Percentiles rank a stretch among this genome's conserved stretches.
phyloP scores from a whole-genome alignment of 2,797 vertebrate species.

The Enteromius unitaeniatus region DNA sequence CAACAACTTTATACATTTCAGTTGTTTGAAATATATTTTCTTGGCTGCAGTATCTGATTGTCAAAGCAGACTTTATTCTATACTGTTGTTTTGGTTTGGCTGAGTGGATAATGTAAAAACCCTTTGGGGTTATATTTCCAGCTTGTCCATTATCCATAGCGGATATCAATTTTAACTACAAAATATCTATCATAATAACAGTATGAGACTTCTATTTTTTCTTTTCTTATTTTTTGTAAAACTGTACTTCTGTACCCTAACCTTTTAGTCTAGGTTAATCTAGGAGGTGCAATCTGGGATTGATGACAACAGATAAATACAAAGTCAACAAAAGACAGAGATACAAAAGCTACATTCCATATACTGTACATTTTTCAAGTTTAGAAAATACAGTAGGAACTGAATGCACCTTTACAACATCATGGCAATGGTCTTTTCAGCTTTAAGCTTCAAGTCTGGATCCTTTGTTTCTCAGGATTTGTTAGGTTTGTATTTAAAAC shows the following conservation, averaged over 20 bases:
- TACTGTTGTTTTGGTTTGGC: conserved; percentile 53
- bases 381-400: background rate
- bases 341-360: background rate
- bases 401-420: conserved; percentile 18
- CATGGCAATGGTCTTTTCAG: background rate
- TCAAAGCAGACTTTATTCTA: conserved; percentile 63
- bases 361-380: conserved; percentile 7
- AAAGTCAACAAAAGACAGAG: background rate
- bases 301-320: conserved; percentile 22
- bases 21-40: conserved; percentile 33
- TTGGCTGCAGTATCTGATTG: conserved; percentile 70
- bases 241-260: background rate
- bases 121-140: conserved; percentile 37
- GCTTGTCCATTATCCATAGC: conserved; percentile 15
- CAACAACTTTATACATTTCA: background rate
- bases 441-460: background rate
- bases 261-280: background rate
- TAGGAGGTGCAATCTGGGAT: conserved; percentile 11
- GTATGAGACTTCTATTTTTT: background rate
- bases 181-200: conserved; percentile 9
- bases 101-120: conserved; percentile 65
- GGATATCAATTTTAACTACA: background rate
- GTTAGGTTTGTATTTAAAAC: conserved; percentile 32
- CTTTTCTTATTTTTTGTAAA: conserved; percentile 30
- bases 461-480: conserved; percentile 21